Base-by-base conservation (phyloP, 2,797 vertebrate species). In the Cottoperca gobio region DNA sequence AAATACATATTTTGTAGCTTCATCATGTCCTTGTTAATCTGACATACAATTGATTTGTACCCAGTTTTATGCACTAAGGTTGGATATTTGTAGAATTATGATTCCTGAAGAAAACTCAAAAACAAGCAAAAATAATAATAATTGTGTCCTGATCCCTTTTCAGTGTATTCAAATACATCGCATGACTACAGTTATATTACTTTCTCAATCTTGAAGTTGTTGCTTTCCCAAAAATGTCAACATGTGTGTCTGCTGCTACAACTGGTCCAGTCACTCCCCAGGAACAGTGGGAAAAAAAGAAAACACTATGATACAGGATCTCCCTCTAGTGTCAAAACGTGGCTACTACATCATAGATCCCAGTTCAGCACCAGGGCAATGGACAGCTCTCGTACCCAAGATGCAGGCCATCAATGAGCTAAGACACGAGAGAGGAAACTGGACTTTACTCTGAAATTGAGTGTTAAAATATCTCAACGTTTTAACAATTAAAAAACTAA, bases 291-390 rank as follows among this genome's bases (percentile, higher is more conserved):
- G 48, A 45, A 60, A 33, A 10, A 63, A 21, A 28, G 42, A 21
- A 24, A 24, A 16, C 58, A 68, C 31, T 53, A 24, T 69, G 31
- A 82, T 79, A 9, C 85, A 79, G 59, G 75, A 76, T 5, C 79
- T 31, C 89, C 81, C 90, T 88, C 93, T 90, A 79, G 86, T 83
- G 93, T 65, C 37, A 2, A 24, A 53, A 14, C 3, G 0, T 2
- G 19, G 72, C 40, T 75, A 82, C 87, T 86, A 48, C 89, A 85
- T 5, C 6, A 10, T 2, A 13, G n/a, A 24, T 35, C 1, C 17
- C 1, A 37, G 12, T 86, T 92, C 88, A 93, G 92, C 89, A 92
- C 91, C 67, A 35, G n/a, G 19, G 48, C 28, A 33, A 7, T 46
- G 88, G 83, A 93, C 84, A 93, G 90, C 87, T 87, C 89, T 78